phyloP scores from a whole-genome alignment of 2,888 invertebrate species.

The Conistra vaccinii region DNA sequence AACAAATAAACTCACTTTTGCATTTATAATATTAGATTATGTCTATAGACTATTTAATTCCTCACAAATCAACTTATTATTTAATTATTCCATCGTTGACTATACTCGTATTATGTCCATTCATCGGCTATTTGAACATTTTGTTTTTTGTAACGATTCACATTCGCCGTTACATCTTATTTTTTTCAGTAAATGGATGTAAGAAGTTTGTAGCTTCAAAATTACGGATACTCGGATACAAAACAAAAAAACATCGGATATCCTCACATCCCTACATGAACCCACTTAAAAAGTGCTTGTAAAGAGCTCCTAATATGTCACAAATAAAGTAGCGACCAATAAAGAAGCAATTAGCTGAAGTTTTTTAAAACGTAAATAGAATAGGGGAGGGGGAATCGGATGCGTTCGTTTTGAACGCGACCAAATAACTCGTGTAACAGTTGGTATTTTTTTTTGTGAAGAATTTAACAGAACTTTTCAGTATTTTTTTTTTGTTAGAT shows the following conservation, averaged over 20 bases:
- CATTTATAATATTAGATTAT: too few species aligned
- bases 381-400: constrained; percentile 50
- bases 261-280: constrained; percentile 54
- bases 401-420: constrained; percentile 22
- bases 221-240: constrained; percentile 20
- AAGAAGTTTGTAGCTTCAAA: neutral
- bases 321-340: constrained; percentile 74
- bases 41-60: neutral
- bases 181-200: neutral
- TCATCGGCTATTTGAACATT: too few species aligned
- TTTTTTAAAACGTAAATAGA: constrained; percentile 71
- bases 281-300: constrained; percentile 72
- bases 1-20: too few species aligned
- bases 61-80: neutral
- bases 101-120: too few species aligned
- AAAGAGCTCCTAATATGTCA: constrained; percentile 77
- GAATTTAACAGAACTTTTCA: neutral
- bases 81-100: too few species aligned
- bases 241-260: constrained; percentile 16
- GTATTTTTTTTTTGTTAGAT: neutral
- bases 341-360: constrained; percentile 76
- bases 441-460: neutral
- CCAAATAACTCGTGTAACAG: constrained; percentile 1
- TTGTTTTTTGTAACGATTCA: too few species aligned
- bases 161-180: too few species aligned